Evolutionary conservation across 2,888 invertebrate species (phyloP), one percentile per base, ranked within the genome.

Genomic region (Clistopyga incitator): DNA sequence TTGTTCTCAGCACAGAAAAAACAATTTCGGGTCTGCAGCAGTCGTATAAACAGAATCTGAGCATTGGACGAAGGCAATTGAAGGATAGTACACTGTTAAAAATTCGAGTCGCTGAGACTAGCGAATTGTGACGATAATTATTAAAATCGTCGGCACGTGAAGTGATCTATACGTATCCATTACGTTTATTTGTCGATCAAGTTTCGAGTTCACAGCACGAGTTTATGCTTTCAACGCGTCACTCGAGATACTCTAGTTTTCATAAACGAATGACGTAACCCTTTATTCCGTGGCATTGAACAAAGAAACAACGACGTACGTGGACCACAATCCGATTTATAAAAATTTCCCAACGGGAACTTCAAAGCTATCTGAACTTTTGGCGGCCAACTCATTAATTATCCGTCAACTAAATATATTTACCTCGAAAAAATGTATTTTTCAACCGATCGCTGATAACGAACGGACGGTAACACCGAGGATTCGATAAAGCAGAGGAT

Each of bases 151-250:
- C 29, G 29, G 29, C 29, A 64, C 0, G 18, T 8, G 38, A 2
- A 18, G 38, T 56, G 20, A 8, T 15, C 29, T 54, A 23, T n/a
- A 59, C 56, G 68, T 74, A 79, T 74, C 38, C 15, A 50, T 68
- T 68, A 68, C 67, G 47, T 68, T 79, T 74, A 50, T 67, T 56
- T 45, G 45, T 25, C 42, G 79, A 79, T 74, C 38, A 67, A 74
- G 42, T 70, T 70, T 74, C 78, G 72, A 74, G 42, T 25, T 6
- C 13, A 29, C 6, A 50, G 77, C 81, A 81, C 71, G 81, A 72
- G 77, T 77, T 72, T 47, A 65, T 47, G 52, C 54, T 52, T 34
- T 72, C 78, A 38, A 34, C 64, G 15, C 29, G 2, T 18, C 61
- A 34, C 61, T 61, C 38, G 2, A 38, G 61, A 61, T 18, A 61